These are phyloP conservation scores for Potamilus streckersoni DNA, from an alignment of 1,140 invertebrate species.

Conservation along the genomic window DNA sequence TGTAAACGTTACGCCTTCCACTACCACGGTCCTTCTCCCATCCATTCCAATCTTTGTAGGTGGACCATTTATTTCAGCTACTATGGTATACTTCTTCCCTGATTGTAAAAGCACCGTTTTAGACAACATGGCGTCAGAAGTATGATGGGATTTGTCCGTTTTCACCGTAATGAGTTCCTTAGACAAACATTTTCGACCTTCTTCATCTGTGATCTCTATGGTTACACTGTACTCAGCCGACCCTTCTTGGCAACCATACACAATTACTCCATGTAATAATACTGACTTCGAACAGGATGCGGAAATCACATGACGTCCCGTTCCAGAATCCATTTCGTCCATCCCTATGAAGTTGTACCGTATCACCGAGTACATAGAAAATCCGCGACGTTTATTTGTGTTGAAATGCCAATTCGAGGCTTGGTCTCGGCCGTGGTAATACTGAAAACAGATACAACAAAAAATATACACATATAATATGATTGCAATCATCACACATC, in stretches of 20 bases:
- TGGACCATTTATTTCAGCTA: constrained; percentile 21
- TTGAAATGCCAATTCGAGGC: constrained; percentile 24
- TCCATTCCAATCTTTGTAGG: constrained; percentile 19
- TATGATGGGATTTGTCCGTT: constrained; percentile 18
- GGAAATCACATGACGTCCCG: neutral
- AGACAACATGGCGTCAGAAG: constrained; percentile 14
- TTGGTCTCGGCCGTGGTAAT: constrained; percentile 23
- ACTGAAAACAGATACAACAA: constrained; percentile 2
- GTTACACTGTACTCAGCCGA: constrained; percentile 19
- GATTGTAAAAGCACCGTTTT: constrained; percentile 10
- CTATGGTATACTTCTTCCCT: constrained; percentile 19
- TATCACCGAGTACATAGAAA: constrained; percentile 12
- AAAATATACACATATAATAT: too few relatives aligned
- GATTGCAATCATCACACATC: too few relatives aligned
- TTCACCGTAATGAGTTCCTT: constrained; percentile 14
- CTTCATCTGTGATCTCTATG: constrained; percentile 5
- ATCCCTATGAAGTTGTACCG: constrained; percentile 1
- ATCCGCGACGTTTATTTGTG: constrained; percentile 13
- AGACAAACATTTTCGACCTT: constrained; percentile 10
- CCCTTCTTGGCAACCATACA: constrained; percentile 29
- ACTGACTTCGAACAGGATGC: constrained; percentile 24
- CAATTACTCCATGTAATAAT: constrained; percentile 16
- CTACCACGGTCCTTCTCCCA: constrained; percentile 10
- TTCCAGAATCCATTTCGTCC: neutral
- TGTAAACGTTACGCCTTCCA: constrained; percentile 20